Base-by-base conservation (phyloP, 1,140 invertebrate species). In the Heliconius melpomene region DNA sequence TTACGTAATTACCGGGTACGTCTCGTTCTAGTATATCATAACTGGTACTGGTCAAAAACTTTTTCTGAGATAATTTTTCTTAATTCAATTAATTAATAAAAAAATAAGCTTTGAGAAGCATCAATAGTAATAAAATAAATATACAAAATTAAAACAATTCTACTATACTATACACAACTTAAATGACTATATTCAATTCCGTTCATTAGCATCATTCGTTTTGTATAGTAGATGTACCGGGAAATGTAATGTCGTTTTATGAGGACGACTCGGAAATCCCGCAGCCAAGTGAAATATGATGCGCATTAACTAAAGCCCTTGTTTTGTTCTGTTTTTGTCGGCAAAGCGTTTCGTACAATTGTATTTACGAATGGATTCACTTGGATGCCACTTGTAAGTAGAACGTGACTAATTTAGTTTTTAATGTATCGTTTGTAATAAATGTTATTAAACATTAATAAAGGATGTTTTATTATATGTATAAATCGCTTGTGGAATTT, bases 261-360 rank as follows among this genome's bases (percentile, higher is more conserved):
- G 78, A 74, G 66, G 81, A 85, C 83, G 82, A 82, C 85, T 85
- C 85, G 84, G 89, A 88, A 88, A 86, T 87, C 85, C 83, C 84
- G 83, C 81, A 78, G 80, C 79, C 82, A 84, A 85, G 86, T 90
- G 89, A 89, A 89, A 90, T 90, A 90, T 89, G 87, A 89, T 87
- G 82, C 86, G 85, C 87, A 89, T 89, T 90, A 88, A 86, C 81
- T 84, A 88, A 87, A 90, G 85, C 86, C 86, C 89, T 87, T 86
- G 87, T 87, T 88, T 82, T 88, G 82, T 89, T 81, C 82, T 88
- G 85, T 88, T 88, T 89, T 87, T 90, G 88, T 87, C 85, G 81
- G 78, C 75, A 71, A 87, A 88, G 77, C 83, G 74, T 87, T 89
- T 87, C 82, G 83, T 81, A 77, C 77, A 82, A 85, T 87, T 79